Base-by-base conservation (phyloP, 2,113 vertebrate species). In the Hippocampus abdominalis region DNA sequence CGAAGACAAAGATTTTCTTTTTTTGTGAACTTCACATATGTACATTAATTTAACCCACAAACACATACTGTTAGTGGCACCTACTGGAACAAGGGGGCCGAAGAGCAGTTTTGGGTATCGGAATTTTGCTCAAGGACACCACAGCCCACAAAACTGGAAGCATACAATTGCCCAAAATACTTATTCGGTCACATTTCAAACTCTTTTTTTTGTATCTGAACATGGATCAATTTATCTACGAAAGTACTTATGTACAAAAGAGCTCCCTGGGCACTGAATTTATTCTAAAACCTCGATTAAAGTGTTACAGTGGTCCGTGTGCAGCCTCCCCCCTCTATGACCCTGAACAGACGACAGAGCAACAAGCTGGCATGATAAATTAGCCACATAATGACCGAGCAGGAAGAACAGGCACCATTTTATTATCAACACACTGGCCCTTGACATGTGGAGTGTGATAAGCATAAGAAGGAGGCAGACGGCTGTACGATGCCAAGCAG, bases 361-460 rank as follows among this genome's bases (percentile, higher is more conserved):
- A 83, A 89, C 81, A 80, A 72, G 57, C 44, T 62, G 0, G 20
- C 44, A 70, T 76, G 81, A 86, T 87, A 81, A 85, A 88, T 88
- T 71, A 70, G 67, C 75, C 10, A 44, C 81, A 79, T 80, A 80
- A 87, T 81, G 84, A 87, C 60, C 62, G 81, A 87, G 74, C 86
- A 80, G 84, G 84, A 87, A 84, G 74, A 86, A 68, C 74, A 63
- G 81, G 69, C 80, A 81, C 77, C 71, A 59, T 84, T 87, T 80
- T 78, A 84, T 84, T 81, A 70, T 63, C 68, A 74, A 70, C 69
- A 85, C 78, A 82, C 63, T 77, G 74, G 73, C 23, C 60, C 65
- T 68, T 79, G 84, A 81, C 84, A 83, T 76, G 70, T 75, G 63
- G 69, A 70, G 83, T 81, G 85, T 85, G 85, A 89, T 87, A 86